phyloP scores from a whole-genome alignment of 1,140 invertebrate species.

The Zaprionus tsacasi region DNA sequence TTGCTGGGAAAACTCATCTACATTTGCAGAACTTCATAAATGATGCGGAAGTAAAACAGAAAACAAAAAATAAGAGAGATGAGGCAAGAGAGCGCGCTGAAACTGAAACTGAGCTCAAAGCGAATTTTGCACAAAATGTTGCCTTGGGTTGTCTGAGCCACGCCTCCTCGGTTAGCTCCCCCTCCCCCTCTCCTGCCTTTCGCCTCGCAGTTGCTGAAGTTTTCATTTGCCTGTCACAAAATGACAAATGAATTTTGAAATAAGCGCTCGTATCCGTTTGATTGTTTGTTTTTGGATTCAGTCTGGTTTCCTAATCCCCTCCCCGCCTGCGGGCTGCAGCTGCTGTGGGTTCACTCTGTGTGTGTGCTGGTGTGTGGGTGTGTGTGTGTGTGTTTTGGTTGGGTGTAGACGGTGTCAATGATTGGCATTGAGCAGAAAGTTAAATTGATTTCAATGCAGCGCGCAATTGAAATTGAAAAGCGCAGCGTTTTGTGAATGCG shows the following conservation, averaged over 20 bases:
- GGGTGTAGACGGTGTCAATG: slow-evolving; percentile 63
- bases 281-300: slow-evolving; percentile 67
- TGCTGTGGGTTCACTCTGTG: slow-evolving; percentile 7
- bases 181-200: neutral
- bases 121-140: slow-evolving; percentile 37
- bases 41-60: slow-evolving; percentile 50
- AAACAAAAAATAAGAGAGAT: neutral
- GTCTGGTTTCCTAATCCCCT: slow-evolving; percentile 24
- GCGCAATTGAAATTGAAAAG: slow-evolving; percentile 78
- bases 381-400: slow-evolving; percentile 39
- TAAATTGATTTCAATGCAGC: slow-evolving; percentile 80
- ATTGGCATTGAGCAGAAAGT: slow-evolving; percentile 80
- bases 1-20: slow-evolving; percentile 32
- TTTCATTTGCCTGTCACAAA: slow-evolving; percentile 72
- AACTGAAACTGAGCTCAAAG: slow-evolving; percentile 22
- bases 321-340: neutral
- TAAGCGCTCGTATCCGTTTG: slow-evolving; percentile 73
- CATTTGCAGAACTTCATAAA: slow-evolving; percentile 54
- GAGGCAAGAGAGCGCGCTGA: too few relatives aligned
- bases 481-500: slow-evolving; percentile 74
- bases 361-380: slow-evolving; percentile 8
- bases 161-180: slow-evolving; percentile 1
- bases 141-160: slow-evolving; percentile 40
- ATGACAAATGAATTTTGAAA: slow-evolving; percentile 81
- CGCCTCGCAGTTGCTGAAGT: slow-evolving; percentile 36